phyloP scores from a whole-genome alignment of 2,888 invertebrate species.

The Phengaris arion region DNA sequence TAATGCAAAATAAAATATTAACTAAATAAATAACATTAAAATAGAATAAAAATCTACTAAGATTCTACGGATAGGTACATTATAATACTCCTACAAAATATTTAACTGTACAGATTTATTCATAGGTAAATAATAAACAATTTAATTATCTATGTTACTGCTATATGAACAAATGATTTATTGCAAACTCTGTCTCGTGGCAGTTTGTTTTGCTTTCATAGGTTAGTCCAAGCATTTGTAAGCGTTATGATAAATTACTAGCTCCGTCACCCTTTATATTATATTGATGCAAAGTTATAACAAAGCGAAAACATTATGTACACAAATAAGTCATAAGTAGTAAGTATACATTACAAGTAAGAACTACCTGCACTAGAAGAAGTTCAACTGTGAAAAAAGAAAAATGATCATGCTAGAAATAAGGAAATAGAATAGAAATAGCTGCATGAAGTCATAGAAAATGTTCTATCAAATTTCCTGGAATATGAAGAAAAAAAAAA shows the following conservation, averaged over 20 bases:
- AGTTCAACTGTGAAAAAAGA: constrained; percentile 71
- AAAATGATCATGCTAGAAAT: constrained; percentile 73
- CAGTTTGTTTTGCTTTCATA: constrained; percentile 63
- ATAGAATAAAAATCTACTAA: constrained; percentile 22
- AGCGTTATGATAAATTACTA: constrained; percentile 55
- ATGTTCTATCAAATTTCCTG: constrained; percentile 77
- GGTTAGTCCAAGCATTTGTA: constrained; percentile 57
- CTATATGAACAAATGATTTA: constrained; percentile 48
- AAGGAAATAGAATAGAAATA: constrained; percentile 63
- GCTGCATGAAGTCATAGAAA: constrained; percentile 73
- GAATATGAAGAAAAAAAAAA: constrained; percentile 76
- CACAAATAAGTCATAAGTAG: constrained; percentile 49
- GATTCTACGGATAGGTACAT: constrained; percentile 5
- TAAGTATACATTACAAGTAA: constrained; percentile 59
- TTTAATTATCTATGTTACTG: constrained; percentile 29
- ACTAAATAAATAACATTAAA: constrained; percentile 17
- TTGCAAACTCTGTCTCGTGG: constrained; percentile 77
- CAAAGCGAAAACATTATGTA: constrained; percentile 55
- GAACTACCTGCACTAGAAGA: constrained; percentile 71
- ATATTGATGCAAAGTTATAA: constrained; percentile 41
- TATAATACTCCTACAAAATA: neutral
- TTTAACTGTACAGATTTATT: constrained; percentile 7
- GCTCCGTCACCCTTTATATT: constrained; percentile 62
- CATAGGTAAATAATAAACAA: constrained; percentile 33
- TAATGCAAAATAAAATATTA: neutral